Percentiles rank a stretch among this genome's conserved stretches.
These are phyloP conservation scores for Oncorhynchus mykiss DNA, from an alignment of 2,113 vertebrate species.

Conservation along the genomic window DNA sequence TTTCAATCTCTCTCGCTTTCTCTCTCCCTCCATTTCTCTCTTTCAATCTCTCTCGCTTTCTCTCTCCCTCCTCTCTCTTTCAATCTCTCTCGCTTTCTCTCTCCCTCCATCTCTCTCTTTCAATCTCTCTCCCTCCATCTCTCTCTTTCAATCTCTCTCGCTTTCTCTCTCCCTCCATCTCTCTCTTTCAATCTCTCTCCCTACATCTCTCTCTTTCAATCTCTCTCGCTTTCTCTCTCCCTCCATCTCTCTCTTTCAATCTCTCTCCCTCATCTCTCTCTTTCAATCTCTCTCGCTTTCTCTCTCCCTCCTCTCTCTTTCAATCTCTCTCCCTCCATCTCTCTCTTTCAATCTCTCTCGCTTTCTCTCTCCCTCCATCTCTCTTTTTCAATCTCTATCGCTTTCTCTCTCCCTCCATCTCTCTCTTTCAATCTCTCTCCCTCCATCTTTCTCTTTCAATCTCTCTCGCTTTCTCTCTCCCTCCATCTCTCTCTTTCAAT, in stretches of 20 bases:
- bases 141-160: slow-evolving; percentile 10
- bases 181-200: slow-evolving; percentile 7
- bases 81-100: too few relatives aligned
- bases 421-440: slow-evolving; percentile 10
- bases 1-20: slow-evolving; percentile 34
- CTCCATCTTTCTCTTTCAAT: neutral
- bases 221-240: too few relatives aligned
- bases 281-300: too few relatives aligned
- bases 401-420: slow-evolving; percentile 24
- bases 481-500: too few relatives aligned
- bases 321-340: neutral
- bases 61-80: too few relatives aligned
- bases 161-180: neutral
- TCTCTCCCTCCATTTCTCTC: neutral
- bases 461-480: too few relatives aligned
- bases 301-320: slow-evolving; percentile 14
- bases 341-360: neutral
- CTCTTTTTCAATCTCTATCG: neutral
- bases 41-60: too few relatives aligned
- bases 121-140: neutral
- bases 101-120: neutral
- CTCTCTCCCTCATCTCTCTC: slow-evolving; percentile 12
- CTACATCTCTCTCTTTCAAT: too few relatives aligned
- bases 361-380: slow-evolving; percentile 2
- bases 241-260: too few relatives aligned